Conservation (phyloP, 2,113 vertebrate genomes). For the Pardalotus punctatus region DNA sequence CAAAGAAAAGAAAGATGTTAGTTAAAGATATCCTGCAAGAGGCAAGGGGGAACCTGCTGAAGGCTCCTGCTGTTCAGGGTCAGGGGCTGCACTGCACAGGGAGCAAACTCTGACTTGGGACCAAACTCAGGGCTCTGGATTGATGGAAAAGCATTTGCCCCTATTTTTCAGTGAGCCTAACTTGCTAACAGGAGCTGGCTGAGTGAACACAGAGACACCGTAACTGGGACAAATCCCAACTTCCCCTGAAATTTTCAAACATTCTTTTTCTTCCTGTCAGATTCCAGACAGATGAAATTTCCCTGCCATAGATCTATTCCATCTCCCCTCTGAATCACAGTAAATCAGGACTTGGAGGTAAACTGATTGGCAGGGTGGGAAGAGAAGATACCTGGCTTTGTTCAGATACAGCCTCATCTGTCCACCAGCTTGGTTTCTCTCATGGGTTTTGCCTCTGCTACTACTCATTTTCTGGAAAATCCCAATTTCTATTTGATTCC, state of each 20-base stretch:
- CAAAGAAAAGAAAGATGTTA: conserved; percentile 10
- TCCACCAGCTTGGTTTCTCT: neutral
- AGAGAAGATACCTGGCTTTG: neutral
- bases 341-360: conserved; percentile 56
- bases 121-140: conserved; percentile 64
- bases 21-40: neutral
- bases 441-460: neutral
- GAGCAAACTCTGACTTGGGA: conserved; percentile 41
- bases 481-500: neutral
- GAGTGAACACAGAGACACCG: conserved; percentile 82
- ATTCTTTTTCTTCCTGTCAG: conserved; percentile 82
- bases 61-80: neutral
- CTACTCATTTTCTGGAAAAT: neutral
- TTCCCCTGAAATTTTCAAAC: conserved; percentile 92
- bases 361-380: conserved; percentile 28
- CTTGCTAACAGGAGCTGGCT: conserved; percentile 68
- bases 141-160: conserved; percentile 77
- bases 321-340: conserved; percentile 70
- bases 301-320: conserved; percentile 80
- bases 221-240: conserved; percentile 83
- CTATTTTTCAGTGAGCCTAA: conserved; percentile 72
- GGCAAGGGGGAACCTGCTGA: neutral
- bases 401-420: neutral
- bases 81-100: too few relatives aligned
- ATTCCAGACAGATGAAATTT: conserved; percentile 97